Base-by-base conservation (phyloP, 2,888 invertebrate genomes). In the Chloromyia formosa region DNA sequence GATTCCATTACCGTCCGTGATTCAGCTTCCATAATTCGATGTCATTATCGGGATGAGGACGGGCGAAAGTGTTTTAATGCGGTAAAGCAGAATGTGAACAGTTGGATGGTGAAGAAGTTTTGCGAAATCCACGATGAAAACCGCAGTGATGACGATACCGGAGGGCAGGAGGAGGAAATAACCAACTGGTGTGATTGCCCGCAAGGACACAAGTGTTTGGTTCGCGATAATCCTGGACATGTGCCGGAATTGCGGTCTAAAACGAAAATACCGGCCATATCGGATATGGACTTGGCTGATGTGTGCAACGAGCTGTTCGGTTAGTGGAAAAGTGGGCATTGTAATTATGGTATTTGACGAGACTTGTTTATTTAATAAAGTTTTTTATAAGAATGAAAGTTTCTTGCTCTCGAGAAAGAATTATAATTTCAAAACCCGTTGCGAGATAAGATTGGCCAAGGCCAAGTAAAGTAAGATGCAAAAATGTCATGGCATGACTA, bases 251-350 rank as follows among this genome's bases (percentile, higher is more conserved):
- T 83, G 79, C 83, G 85, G 76, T 85, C 85, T 77, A 82, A 83
- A 78, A 87, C 82, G 75, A 79, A 81, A 62, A 82, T 93, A 76
- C 91, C 92, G 64, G 87, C 88, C 66, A 88, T 92, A 76, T 86
- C 87, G 79, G 93, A 93, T 85, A 88, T 93, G 81, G 87, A 91
- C 80, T 89, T 93, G 78, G 87, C 89, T 79, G 86, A 89, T 83
- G 91, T 93, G 73, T 92, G 91, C 83, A 89, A 88, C 53, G 40
- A 76, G 60, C 54, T 78, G n/a, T 78, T 78, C 71, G 74, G 62
- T 45, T 35, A 35, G 1, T 71, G 7, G 27, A 40, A 58, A 23
- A n/a, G n/a, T n/a, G n/a, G n/a, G n/a, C 23, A 14, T 14, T 14
- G 22, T 23, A 20, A 58, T n/a, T n/a, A n/a, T n/a, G n/a, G 7